Evolutionary conservation across 2,888 invertebrate genomes (phyloP).

Genomic region (Cephus rjabovi): DNA sequence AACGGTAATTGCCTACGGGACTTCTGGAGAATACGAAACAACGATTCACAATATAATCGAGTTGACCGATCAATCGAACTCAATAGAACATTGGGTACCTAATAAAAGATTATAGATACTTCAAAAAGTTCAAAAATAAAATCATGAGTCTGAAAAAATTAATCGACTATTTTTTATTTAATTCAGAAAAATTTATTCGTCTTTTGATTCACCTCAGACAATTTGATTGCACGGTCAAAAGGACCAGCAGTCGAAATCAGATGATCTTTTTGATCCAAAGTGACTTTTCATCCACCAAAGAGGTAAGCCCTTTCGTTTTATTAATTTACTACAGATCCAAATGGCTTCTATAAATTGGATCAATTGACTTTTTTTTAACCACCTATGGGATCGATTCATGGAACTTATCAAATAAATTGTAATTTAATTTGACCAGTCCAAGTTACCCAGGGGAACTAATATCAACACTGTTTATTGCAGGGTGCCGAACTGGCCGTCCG

Average conservation of each 20-base stretch:
- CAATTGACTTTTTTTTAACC: conserved; percentile 4
- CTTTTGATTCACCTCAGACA: not conserved
- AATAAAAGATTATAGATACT: not conserved
- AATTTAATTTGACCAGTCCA: conserved; percentile 40
- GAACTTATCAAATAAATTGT: conserved; percentile 36
- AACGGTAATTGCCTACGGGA: not conserved
- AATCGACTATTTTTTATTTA: not conserved
- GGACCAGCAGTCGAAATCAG: not conserved
- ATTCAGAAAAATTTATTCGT: not conserved
- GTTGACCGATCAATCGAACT: not conserved
- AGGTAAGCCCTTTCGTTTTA: not conserved
- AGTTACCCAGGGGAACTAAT: conserved; percentile 36
- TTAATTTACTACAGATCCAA: not conserved
- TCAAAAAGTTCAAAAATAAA: not conserved
- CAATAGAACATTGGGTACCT: not conserved
- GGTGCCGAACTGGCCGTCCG: conserved; percentile 27
- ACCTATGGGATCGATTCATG: not conserved
- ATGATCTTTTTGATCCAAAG: not conserved
- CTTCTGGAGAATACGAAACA: not conserved
- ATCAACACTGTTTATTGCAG: conserved; percentile 44
- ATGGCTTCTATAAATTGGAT: conserved; percentile 10
- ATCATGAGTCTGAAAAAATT: not conserved
- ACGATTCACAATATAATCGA: not conserved
- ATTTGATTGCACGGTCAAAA: not conserved
- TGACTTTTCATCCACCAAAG: not conserved